Evolutionary conservation across 1,140 invertebrate species (phyloP).

Genomic region (Gonatopus flavifemur): DNA sequence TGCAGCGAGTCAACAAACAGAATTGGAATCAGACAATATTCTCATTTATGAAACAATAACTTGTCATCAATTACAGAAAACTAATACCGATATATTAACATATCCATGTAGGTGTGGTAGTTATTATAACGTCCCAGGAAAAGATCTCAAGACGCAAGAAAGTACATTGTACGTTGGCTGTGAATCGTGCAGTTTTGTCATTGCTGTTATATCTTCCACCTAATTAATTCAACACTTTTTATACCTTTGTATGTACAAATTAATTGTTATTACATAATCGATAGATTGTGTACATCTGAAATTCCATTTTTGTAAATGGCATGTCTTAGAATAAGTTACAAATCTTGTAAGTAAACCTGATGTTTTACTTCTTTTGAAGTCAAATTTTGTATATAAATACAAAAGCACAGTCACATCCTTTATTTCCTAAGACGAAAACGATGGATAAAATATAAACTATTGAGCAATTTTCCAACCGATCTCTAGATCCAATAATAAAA

Average conservation of each 20-base stretch:
- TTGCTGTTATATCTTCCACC: too few relatives aligned
- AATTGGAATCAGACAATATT: slow-evolving; percentile 58
- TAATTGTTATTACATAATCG: too few relatives aligned
- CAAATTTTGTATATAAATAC: too few relatives aligned
- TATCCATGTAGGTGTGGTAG: slow-evolving; percentile 69
- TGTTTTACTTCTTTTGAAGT: neutral
- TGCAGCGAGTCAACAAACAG: slow-evolving; percentile 52
- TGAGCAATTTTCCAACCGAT: slow-evolving; percentile 59
- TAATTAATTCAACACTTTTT: too few relatives aligned
- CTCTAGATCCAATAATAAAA: slow-evolving; percentile 55
- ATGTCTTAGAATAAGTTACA: slow-evolving; percentile 48
- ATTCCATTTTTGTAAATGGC: too few relatives aligned
- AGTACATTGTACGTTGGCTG: slow-evolving; percentile 60
- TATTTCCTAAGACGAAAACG: slow-evolving; percentile 61
- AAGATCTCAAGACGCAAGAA: slow-evolving; percentile 51
- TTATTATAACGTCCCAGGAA: slow-evolving; percentile 58
- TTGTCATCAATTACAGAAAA: slow-evolving; percentile 56
- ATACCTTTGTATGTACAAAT: too few relatives aligned
- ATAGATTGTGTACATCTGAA: too few relatives aligned
- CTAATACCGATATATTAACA: slow-evolving; percentile 45
- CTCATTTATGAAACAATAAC: slow-evolving; percentile 61
- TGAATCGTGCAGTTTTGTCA: slow-evolving; percentile 68
- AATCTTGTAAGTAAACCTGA: neutral
- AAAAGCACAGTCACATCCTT: slow-evolving; percentile 59
- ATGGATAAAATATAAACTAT: slow-evolving; percentile 60